Conservation (phyloP, 30 jellyfish, hydroid and myxozoan species). For the Phacellophora camtschatica region DNA sequence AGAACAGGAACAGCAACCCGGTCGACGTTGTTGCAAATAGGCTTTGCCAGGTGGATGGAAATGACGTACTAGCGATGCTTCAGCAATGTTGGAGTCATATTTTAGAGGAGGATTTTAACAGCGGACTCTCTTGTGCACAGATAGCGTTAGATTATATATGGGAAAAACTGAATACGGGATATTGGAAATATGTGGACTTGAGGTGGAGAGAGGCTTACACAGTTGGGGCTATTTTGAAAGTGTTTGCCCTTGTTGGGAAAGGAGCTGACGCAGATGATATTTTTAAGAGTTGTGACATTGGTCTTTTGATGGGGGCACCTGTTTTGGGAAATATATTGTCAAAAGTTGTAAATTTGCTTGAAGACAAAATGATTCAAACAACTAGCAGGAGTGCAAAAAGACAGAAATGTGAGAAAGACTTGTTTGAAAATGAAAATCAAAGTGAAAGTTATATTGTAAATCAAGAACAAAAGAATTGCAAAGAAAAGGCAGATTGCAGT, state of each 20-base stretch:
- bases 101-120: conserved; percentile 2
- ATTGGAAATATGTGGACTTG: conserved; percentile 84
- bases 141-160: conserved; percentile 67
- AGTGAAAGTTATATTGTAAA: not conserved
- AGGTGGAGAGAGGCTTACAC: conserved; percentile 84
- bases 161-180: conserved; percentile 93
- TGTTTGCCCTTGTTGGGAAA: conserved; percentile 30
- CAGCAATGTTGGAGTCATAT: conserved; percentile 16
- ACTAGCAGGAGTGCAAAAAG: not conserved
- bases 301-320: conserved; percentile 97
- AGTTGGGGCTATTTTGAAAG: conserved; percentile 65
- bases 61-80: conserved; percentile 15
- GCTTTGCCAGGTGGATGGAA: not conserved
- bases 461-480: not conserved
- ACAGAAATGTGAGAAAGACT: not conserved
- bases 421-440: not conserved
- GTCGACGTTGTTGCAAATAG: not conserved
- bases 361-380: not conserved
- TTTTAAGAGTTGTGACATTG: conserved; percentile 78
- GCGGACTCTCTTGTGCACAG: conserved; percentile 18
- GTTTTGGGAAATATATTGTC: conserved; percentile 63
- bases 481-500: not conserved
- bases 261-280: conserved; percentile 1
- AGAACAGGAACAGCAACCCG: not conserved
- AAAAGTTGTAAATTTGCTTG: conserved; percentile 17